Base-by-base conservation (phyloP, 1,140 invertebrate species). In the Macrosteles quadrilineatus region DNA sequence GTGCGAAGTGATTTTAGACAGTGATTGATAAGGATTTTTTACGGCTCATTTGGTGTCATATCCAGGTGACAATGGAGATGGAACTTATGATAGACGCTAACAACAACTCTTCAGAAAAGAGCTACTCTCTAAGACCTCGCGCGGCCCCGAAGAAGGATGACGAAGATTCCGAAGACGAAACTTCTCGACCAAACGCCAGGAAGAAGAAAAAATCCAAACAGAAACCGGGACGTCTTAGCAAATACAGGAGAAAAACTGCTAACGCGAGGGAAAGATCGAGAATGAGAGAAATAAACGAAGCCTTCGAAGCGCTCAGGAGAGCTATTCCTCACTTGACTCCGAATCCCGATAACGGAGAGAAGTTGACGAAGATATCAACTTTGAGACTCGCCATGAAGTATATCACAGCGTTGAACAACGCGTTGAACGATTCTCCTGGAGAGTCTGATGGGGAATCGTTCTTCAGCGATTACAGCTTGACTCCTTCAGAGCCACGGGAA, bases 211-310 rank as follows among this genome's bases (percentile, higher is more conserved):
- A 85, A 69, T 81, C 86, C n/a, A 92, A 91, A 78, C 83, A 85
- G 57, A 88, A 89, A 79, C 87, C 93, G 2, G 87, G 93, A 53
- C 93, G 93, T 0, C 83, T 96, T 68, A 94, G 91, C 83, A 96
- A 95, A 80, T 96, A 96, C 80, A 82, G 94, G 23, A 84, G 94
- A 71, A 93, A 93, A 81, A 94, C 93, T 1, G 94, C 94, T 0
- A 96, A 96, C 83, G 92, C 93, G 0, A 80, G 94, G 2, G 94
- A 96, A 80, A 78, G 94, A 30, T 88, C 86, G 65, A 82, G 94
- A 55, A 96, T 96, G 93, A 83, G 89, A 62, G 93, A 96, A 78
- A 95, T 96, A 71, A 96, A 96, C 80, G 84, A 87, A 59, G 94
- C 93, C 0, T 96, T 95, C 80, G 92, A 95, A 79, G 84, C 86